These are phyloP conservation scores for Crenichthys baileyi DNA, from an alignment of 2,797 vertebrate genomes.

Conservation along the genomic window DNA sequence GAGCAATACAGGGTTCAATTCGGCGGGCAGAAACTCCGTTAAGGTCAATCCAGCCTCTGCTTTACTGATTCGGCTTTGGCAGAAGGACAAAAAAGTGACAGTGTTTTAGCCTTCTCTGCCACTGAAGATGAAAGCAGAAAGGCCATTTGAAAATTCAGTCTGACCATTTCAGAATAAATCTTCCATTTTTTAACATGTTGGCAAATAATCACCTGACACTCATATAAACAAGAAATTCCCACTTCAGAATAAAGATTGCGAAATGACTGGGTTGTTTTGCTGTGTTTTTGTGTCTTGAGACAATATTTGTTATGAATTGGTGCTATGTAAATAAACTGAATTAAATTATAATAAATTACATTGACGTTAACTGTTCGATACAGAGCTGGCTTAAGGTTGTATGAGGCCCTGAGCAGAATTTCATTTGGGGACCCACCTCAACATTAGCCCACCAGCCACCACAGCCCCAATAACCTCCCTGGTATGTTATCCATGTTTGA, in stretches of 20 bases:
- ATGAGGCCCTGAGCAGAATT: neutral
- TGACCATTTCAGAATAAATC: slow-evolving; percentile 13
- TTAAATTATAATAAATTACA: neutral
- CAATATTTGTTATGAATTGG: neutral
- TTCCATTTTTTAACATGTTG: neutral
- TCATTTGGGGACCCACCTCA: neutral
- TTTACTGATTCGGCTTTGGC: slow-evolving; percentile 35
- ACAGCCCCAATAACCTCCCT: neutral
- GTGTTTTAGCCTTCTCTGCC: slow-evolving; percentile 38
- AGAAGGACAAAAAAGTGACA: slow-evolving; percentile 30
- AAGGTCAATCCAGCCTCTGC: slow-evolving; percentile 56
- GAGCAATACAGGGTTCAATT: slow-evolving; percentile 37
- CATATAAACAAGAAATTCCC: neutral
- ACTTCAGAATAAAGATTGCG: neutral
- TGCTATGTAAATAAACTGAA: neutral
- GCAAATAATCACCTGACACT: neutral
- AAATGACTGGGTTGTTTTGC: neutral
- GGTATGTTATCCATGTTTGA: neutral
- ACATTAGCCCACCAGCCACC: neutral
- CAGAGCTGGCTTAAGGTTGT: too few species aligned
- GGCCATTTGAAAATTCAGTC: slow-evolving; percentile 5
- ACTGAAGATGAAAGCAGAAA: slow-evolving; percentile 13
- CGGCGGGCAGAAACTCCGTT: slow-evolving; percentile 37
- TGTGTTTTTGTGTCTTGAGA: neutral
- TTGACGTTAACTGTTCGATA: neutral